Evolutionary conservation across 2,888 invertebrate species (phyloP), one percentile per base, ranked within the genome.

Genomic region (Phania funesta): DNA sequence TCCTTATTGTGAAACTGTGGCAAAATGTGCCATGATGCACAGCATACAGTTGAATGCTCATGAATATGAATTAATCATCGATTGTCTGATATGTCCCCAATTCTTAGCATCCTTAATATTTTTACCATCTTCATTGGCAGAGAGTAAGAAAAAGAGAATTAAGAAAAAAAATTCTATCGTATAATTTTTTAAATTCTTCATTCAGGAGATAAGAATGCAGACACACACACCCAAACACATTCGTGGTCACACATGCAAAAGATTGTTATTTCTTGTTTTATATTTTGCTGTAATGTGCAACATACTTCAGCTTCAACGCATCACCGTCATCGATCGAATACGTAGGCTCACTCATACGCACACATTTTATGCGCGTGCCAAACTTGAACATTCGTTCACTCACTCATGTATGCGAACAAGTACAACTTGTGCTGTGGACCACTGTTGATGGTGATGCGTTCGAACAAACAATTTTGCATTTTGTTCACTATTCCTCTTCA

Each of bases 61-160:
- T 64, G 76, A 76, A 80, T 70, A 80, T 80, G 86, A 85, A 87
- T 87, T 87, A 87, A 87, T 87, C 87, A 88, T 80, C 85, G 86
- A 87, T 87, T 86, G 80, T 71, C 77, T 84, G 87, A 87, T 87
- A 86, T 83, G 79, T 84, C 83, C 83, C 82, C 83, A 84, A 84
- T 85, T 80, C 70, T 64, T 64, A 58, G 56, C 80, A 56, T 80
- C 76, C 77, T 77, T 81, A 68, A 73, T 60, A 67, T 62, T 56
- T 68, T 77, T 64, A 41, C 73, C 52, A 77, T 81, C 77, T 73
- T 81, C 56, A 81, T 81, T 81, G 60, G 50, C 35, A 38, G 56
- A 65, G 56, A 58, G 26, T 44, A 38, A 38, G n/a, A 3, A 32
- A 54, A 22, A 62, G 44, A 32, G 3, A 38, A 48, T 20, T 22